phyloP scores from a whole-genome alignment of 1,140 invertebrate genomes.

The Dysdera silvatica region DNA sequence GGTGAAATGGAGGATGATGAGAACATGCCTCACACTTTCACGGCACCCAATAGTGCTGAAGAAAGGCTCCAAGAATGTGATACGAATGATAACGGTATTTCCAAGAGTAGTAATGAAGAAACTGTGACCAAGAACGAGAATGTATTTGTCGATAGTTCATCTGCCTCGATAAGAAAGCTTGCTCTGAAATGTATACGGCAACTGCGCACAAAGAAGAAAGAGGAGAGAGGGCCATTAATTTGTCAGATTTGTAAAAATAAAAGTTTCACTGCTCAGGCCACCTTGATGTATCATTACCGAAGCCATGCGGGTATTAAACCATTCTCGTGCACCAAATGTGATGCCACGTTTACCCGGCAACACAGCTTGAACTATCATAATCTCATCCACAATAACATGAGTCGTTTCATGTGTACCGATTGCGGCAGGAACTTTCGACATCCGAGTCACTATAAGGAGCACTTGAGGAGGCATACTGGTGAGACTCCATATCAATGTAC shows the following conservation, averaged over 20 bases:
- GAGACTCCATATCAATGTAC: slow-evolving; percentile 59
- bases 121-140: no score
- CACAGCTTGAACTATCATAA: slow-evolving; percentile 62
- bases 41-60: background rate
- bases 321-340: slow-evolving; percentile 56
- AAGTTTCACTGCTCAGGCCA: slow-evolving; percentile 57
- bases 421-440: slow-evolving; percentile 59
- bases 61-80: background rate
- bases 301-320: slow-evolving; percentile 61
- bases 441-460: slow-evolving; percentile 60
- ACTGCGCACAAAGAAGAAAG: slow-evolving; percentile 39
- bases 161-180: slow-evolving; percentile 30
- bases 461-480: slow-evolving; percentile 56
- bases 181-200: slow-evolving; percentile 45
- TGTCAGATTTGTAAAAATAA: slow-evolving; percentile 58
- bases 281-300: slow-evolving; percentile 57
- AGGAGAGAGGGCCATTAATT: slow-evolving; percentile 45
- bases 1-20: background rate
- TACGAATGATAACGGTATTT: background rate
- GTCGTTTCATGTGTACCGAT: slow-evolving; percentile 55
- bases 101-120: no score
- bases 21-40: no score
- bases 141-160: no score
- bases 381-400: slow-evolving; percentile 59
- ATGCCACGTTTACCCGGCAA: slow-evolving; percentile 56